Percentiles rank a stretch among this genome's conserved stretches.
Evolutionary conservation across 2,797 vertebrate species (phyloP).

Genomic region (Smutsia temminckii): DNA sequence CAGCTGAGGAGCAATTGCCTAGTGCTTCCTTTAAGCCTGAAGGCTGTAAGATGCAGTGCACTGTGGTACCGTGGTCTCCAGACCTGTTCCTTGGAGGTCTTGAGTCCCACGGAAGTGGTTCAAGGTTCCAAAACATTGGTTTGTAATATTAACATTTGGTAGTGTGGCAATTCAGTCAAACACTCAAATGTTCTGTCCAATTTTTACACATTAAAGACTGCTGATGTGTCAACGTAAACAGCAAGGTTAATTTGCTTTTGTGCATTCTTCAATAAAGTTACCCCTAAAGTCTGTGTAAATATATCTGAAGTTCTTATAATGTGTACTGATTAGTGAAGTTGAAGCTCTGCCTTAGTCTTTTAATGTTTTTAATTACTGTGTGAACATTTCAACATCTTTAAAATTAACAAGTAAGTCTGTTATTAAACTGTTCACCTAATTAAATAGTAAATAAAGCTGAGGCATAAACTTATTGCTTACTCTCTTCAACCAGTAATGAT

Average conservation of each 20-base stretch:
- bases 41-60: neutral
- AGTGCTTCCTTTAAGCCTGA: neutral
- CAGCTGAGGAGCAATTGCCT: neutral
- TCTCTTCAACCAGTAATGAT: neutral
- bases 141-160: constrained; percentile 14
- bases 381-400: constrained; percentile 37
- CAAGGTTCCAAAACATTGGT: neutral
- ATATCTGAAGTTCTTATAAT: constrained; percentile 26
- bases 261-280: neutral
- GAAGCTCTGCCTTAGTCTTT: neutral
- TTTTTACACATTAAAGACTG: neutral
- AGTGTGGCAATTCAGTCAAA: constrained; percentile 1
- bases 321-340: neutral
- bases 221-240: neutral
- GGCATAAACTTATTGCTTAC: neutral
- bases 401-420: constrained; percentile 19
- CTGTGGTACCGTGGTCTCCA: neutral
- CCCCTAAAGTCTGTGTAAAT: neutral
- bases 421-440: constrained; percentile 42
- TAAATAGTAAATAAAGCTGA: constrained; percentile 25
- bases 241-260: constrained; percentile 60
- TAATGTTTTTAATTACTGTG: constrained; percentile 22
- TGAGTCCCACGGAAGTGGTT: neutral
- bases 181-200: neutral
- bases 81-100: neutral